Conservation (phyloP, 2,113 vertebrate species). For the Sminthopsis crassicaudata region DNA sequence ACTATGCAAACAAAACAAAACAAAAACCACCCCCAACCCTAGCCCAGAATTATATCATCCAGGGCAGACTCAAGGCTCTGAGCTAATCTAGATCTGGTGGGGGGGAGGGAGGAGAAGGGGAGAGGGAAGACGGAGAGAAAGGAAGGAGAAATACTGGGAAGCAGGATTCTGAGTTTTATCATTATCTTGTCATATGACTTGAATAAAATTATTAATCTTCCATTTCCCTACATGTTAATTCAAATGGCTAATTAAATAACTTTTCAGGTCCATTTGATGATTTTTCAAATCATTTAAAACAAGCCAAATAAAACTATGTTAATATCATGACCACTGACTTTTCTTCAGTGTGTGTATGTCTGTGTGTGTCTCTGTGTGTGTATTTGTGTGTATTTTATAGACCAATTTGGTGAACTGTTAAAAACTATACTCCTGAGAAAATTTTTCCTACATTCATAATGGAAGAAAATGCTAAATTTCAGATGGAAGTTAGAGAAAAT, state of each 20-base stretch:
- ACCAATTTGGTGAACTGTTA: not conserved
- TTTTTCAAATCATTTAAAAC: not conserved
- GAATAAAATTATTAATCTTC: not conserved
- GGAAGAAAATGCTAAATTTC: not conserved
- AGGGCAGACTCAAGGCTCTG: not conserved
- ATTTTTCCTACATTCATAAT: not conserved
- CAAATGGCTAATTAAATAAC: not conserved
- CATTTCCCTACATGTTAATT: not conserved
- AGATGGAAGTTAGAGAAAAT: not conserved
- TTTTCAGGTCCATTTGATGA: not conserved
- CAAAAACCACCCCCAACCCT: not conserved
- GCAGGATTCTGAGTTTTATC: not conserved
- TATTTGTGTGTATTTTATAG: not conserved
- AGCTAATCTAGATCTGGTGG: not conserved
- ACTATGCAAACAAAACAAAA: not conserved
- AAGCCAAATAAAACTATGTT: not conserved
- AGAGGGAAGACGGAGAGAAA: no score
- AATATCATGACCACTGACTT: not conserved
- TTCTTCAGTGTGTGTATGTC: not conserved
- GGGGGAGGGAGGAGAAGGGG: no score
- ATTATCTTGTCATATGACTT: not conserved
- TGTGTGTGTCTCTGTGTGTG: no score
- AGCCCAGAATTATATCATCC: not conserved
- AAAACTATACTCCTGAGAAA: not conserved
- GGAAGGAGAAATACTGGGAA: not conserved